Conservation (phyloP, 2,113 vertebrate genomes). For the Hydropotes inermis region DNA sequence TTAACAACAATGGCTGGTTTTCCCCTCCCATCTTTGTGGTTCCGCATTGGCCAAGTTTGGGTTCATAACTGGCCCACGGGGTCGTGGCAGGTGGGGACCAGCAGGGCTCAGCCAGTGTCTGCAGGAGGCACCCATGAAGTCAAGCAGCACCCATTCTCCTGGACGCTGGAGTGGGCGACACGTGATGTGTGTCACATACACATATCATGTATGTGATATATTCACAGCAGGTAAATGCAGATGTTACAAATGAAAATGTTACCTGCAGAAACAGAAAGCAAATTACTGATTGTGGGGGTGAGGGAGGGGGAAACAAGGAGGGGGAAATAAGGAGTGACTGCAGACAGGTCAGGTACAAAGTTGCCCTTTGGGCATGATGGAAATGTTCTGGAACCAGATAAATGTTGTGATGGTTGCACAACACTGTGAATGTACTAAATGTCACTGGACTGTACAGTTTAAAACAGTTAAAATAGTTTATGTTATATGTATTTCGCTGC, state of each 20-base stretch:
- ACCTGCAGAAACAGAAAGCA: background rate
- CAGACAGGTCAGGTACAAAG: background rate
- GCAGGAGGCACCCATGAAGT: conserved; percentile 92
- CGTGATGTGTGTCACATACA: background rate
- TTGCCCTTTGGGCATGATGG: background rate
- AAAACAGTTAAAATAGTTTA: background rate
- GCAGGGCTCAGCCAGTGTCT: fast-evolving
- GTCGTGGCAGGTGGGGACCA: fast-evolving
- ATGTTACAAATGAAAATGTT: no score
- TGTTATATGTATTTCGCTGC: background rate
- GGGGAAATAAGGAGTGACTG: fast-evolving
- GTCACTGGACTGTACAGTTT: background rate
- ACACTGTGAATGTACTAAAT: background rate
- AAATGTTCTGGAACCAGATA: background rate
- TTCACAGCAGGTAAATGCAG: background rate
- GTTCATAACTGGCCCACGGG: background rate
- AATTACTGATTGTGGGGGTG: background rate
- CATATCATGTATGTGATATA: background rate
- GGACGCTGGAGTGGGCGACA: conserved; percentile 90
- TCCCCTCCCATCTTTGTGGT: background rate
- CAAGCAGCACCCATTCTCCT: conserved; percentile 93
- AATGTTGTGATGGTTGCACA: background rate
- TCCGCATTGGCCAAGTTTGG: background rate
- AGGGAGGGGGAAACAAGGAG: fast-evolving
- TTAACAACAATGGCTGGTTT: background rate